Percentiles rank a stretch among this genome's conserved stretches.
Evolutionary conservation across 2,797 vertebrate genomes (phyloP).

Genomic region (Dipus sagitta): DNA sequence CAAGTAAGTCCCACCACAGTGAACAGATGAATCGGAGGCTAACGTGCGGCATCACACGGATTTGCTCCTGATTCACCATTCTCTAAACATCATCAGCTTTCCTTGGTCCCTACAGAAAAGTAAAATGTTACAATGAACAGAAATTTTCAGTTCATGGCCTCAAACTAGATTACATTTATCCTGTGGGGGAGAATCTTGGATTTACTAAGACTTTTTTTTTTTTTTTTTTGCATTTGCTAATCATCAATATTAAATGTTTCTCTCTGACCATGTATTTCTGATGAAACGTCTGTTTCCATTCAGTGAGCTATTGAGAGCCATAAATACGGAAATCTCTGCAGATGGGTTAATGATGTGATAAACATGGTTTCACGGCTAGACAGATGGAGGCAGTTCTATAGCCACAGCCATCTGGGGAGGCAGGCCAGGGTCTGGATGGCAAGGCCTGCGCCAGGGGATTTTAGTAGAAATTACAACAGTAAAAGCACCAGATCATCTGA

Average conservation of each 20-base stretch:
- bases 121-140: background rate
- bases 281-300: constrained; percentile 39
- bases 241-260: constrained; percentile 51
- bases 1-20: no score
- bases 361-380: background rate
- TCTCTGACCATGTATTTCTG: constrained; percentile 50
- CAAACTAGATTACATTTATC: background rate
- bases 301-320: constrained; percentile 30
- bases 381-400: constrained; percentile 19
- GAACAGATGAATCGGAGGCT: no score
- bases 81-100: background rate
- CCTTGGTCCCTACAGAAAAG: background rate
- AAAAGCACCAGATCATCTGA: background rate
- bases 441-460: background rate
- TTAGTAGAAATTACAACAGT: constrained; percentile 17
- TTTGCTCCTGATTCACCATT: no score
- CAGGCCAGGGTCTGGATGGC: background rate
- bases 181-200: background rate
- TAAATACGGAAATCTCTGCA: background rate
- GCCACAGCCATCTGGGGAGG: background rate
- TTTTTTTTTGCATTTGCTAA: constrained; percentile 44
- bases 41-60: no score
- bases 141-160: background rate
- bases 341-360: background rate
- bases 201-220: background rate